A percentile compares a stretch with the other conserved stretches of the same genome.
These are phyloP conservation scores for Panagrolaimus sp. DNA, from an alignment of 1,140 invertebrate species.

Conservation along the genomic window DNA sequence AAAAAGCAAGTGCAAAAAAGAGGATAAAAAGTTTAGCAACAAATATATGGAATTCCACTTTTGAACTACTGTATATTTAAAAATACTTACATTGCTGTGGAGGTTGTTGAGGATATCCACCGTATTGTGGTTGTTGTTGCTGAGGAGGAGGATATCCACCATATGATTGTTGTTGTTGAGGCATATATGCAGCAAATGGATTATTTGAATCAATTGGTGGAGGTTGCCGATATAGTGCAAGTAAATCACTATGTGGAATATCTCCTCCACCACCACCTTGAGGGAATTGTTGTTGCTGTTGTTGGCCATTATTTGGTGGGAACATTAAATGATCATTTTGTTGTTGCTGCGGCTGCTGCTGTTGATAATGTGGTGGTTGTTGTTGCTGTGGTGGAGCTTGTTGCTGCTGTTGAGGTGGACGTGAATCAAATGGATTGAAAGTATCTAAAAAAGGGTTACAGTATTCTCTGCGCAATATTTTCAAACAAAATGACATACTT, in stretches of 20 bases:
- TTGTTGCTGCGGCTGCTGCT: neutral
- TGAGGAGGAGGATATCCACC: neutral
- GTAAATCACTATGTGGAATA: slow-evolving; percentile 16
- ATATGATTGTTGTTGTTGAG: neutral
- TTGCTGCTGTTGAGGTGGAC: slow-evolving; percentile 7
- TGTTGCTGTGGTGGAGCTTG: slow-evolving; percentile 10
- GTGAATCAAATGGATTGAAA: slow-evolving; percentile 39
- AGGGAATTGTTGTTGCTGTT: neutral
- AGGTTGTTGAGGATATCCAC: slow-evolving; percentile 10
- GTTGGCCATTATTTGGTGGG: neutral
- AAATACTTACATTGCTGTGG: slow-evolving; percentile 16
- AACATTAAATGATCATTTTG: slow-evolving; percentile 16
- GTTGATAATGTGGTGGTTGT: neutral
- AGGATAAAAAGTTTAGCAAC: too few species aligned
- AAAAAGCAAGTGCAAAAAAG: too few species aligned
- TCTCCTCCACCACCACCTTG: neutral
- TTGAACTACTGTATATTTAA: neutral
- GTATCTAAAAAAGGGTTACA: neutral
- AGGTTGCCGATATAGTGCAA: slow-evolving; percentile 27
- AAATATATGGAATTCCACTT: too few species aligned
- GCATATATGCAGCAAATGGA: slow-evolving; percentile 25
- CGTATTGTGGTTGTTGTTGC: slow-evolving; percentile 3
- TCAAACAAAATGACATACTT: neutral
- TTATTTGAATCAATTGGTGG: slow-evolving; percentile 30
- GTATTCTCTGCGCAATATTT: neutral